A percentile compares a stretch with the other conserved stretches of the same genome.
Evolutionary conservation across 1,140 invertebrate genomes (phyloP).

Genomic region (Zelostemma sp.): DNA sequence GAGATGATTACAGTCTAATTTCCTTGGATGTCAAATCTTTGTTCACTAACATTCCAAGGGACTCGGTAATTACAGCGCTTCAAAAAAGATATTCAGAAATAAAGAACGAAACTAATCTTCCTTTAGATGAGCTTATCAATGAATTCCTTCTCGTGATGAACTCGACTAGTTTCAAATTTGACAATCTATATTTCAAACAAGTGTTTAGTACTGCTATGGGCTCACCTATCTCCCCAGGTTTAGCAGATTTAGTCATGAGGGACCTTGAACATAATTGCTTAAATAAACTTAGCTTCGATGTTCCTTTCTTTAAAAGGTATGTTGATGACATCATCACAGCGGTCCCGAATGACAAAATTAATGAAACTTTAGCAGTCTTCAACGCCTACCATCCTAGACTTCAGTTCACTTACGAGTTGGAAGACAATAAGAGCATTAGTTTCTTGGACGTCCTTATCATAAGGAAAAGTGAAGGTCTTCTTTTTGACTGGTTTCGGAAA

Average conservation of each 20-base stretch:
- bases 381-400: slow-evolving; percentile 12
- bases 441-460: slow-evolving; percentile 17
- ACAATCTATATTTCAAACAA: not conserved
- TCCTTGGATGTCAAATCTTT: too few species aligned
- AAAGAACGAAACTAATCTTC: too few species aligned
- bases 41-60: too few species aligned
- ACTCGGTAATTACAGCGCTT: too few species aligned
- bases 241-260: not conserved
- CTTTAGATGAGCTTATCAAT: too few species aligned
- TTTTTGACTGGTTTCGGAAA: slow-evolving; percentile 20
- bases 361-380: slow-evolving; percentile 10
- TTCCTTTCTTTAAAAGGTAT: not conserved
- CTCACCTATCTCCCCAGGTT: not conserved
- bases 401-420: slow-evolving; percentile 20
- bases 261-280: not conserved
- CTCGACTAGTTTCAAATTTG: not conserved
- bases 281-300: not conserved
- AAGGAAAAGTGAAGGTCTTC: not conserved
- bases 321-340: slow-evolving; percentile 8
- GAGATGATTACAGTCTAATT: too few species aligned
- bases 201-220: not conserved
- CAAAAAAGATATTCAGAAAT: too few species aligned
- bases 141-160: not conserved
- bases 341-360: slow-evolving; percentile 12
- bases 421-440: slow-evolving; percentile 10